Percentiles rank a stretch among this genome's conserved stretches.
These are phyloP conservation scores for Phymanthus crucifer DNA, from an alignment of 92 coral and sea anemone species.

Conservation along the genomic window DNA sequence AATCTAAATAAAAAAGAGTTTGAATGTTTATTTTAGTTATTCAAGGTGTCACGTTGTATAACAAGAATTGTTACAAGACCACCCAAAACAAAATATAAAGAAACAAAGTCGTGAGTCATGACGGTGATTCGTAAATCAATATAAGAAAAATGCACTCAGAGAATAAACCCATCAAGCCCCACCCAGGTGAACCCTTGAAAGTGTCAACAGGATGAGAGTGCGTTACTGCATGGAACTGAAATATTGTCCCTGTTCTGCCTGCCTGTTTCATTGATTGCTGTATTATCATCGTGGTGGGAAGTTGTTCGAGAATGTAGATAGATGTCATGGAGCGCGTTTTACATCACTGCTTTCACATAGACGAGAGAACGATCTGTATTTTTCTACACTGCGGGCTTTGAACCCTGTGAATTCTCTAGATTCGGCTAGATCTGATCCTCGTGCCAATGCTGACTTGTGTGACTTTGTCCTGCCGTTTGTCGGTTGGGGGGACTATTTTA, in stretches of 20 bases:
- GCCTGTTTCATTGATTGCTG: neutral
- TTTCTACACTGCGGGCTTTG: no score
- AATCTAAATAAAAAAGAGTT: no score
- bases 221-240: slow-evolving; percentile 2
- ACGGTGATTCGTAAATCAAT: no score
- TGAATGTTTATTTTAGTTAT: no score
- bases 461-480: no score
- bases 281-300: neutral
- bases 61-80: no score
- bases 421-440: neutral
- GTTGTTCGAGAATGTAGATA: neutral
- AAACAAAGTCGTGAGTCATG: no score
- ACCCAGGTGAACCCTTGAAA: neutral
- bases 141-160: neutral
- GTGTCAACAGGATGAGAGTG: neutral
- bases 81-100: no score
- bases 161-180: neutral
- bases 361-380: neutral
- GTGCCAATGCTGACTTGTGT: no score
- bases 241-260: neutral
- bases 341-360: neutral
- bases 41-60: no score
- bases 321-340: neutral
- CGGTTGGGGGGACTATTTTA: no score
- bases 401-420: neutral